Evolutionary conservation across 2,113 vertebrate genomes (phyloP).

Genomic region (Andinoacara biseriatus): DNA sequence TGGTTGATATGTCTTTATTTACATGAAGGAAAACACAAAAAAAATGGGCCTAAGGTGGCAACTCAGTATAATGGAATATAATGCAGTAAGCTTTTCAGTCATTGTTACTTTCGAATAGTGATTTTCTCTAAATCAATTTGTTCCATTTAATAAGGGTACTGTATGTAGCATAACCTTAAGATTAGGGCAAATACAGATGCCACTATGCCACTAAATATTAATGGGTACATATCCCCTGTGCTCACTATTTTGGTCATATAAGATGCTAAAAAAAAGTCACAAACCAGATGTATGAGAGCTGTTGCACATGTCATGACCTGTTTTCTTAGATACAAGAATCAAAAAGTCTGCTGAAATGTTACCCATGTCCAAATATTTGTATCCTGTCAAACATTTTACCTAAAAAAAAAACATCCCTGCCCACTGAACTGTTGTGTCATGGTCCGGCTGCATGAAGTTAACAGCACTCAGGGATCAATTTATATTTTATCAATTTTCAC

Average conservation of each 20-base stretch:
- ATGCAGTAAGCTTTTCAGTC: background rate
- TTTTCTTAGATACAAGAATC: background rate
- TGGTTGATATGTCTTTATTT: background rate
- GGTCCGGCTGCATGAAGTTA: conserved; percentile 1
- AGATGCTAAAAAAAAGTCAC: background rate
- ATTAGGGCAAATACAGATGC: background rate
- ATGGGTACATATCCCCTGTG: background rate
- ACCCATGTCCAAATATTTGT: background rate
- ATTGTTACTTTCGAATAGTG: background rate
- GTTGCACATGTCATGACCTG: background rate
- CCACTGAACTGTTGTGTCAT: background rate
- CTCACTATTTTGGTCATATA: background rate
- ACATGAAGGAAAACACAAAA: background rate
- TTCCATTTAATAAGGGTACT: background rate
- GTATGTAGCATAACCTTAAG: background rate
- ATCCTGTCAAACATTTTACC: background rate
- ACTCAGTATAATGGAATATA: background rate
- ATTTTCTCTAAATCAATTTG: background rate
- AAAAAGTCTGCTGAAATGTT: background rate
- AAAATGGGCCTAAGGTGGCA: background rate
- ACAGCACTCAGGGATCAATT: conserved; percentile 28
- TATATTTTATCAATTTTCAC: conserved; percentile 23
- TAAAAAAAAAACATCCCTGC: background rate
- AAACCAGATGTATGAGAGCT: too few relatives aligned
- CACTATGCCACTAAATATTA: background rate